Evolutionary conservation across 2,113 vertebrate species (phyloP).

Genomic region (Silurus asotus): DNA sequence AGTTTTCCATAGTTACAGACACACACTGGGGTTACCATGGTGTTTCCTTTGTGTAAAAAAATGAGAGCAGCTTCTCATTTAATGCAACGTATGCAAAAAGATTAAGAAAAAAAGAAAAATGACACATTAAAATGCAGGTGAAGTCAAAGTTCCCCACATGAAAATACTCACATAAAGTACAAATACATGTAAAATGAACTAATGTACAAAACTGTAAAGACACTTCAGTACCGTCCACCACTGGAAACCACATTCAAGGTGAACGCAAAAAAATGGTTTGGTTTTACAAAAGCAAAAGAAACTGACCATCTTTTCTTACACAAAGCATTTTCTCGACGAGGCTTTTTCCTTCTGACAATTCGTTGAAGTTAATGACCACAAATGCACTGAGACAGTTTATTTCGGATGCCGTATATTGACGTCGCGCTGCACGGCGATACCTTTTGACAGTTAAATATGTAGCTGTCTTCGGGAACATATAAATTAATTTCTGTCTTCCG

Average conservation of each 20-base stretch:
- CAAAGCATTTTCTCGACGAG: neutral
- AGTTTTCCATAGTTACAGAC: too few relatives aligned
- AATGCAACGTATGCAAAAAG: too few relatives aligned
- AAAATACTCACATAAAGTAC: too few relatives aligned
- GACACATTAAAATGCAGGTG: too few relatives aligned
- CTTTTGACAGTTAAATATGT: slow-evolving; percentile 31
- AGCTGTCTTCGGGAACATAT: slow-evolving; percentile 18
- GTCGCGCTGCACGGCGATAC: neutral
- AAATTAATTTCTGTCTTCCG: slow-evolving; percentile 12
- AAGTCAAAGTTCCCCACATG: too few relatives aligned
- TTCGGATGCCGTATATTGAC: slow-evolving; percentile 7
- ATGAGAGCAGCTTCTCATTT: too few relatives aligned
- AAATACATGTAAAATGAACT: too few relatives aligned
- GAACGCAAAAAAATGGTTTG: neutral
- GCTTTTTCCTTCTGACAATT: neutral
- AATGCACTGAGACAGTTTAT: slow-evolving; percentile 20
- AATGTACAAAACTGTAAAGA: too few relatives aligned
- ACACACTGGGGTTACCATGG: too few relatives aligned
- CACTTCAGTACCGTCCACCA: too few relatives aligned
- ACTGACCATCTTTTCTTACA: neutral
- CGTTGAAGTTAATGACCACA: slow-evolving; percentile 15
- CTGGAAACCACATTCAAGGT: neutral
- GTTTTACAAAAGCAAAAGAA: neutral
- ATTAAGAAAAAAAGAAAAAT: too few relatives aligned
- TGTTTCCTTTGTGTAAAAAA: too few relatives aligned